These are phyloP conservation scores for Nothobranchius kuhntae DNA, from an alignment of 2,113 vertebrate genomes.

Conservation along the genomic window DNA sequence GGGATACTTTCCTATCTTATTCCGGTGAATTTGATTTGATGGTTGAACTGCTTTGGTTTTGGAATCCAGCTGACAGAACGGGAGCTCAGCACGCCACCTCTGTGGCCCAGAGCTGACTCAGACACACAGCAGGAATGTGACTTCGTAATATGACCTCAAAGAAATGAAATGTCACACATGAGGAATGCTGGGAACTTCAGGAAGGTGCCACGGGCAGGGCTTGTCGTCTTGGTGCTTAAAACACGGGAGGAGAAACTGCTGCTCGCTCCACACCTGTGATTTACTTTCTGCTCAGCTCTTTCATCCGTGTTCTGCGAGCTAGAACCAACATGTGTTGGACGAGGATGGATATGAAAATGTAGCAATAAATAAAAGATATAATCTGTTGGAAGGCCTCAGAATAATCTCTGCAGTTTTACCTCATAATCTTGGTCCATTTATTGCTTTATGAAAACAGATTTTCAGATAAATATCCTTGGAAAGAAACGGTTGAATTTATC, in stretches of 20 bases:
- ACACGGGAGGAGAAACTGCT: background rate
- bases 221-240: conserved; percentile 9
- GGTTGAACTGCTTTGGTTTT: background rate
- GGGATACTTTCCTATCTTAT: no score
- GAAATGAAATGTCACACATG: conserved; percentile 41
- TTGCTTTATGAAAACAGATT: background rate
- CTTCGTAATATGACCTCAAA: conserved; percentile 40
- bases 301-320: no score
- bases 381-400: no score
- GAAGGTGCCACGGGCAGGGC: conserved; percentile 6
- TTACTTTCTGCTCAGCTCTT: no score
- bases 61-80: conserved; percentile 26
- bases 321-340: background rate
- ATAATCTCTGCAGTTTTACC: no score
- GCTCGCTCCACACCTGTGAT: background rate
- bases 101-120: conserved; percentile 29
- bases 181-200: conserved; percentile 42
- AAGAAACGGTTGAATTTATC: background rate
- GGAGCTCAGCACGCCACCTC: conserved; percentile 27
- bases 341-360: background rate
- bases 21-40: background rate
- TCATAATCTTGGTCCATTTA: no score
- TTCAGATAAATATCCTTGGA: background rate
- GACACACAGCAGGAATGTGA: conserved; percentile 50
- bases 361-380: no score